A percentile compares a stretch with the other conserved stretches of the same genome.
These are phyloP conservation scores for Drosophila nigrodunni DNA, from an alignment of 1,140 invertebrate genomes.

Conservation along the genomic window DNA sequence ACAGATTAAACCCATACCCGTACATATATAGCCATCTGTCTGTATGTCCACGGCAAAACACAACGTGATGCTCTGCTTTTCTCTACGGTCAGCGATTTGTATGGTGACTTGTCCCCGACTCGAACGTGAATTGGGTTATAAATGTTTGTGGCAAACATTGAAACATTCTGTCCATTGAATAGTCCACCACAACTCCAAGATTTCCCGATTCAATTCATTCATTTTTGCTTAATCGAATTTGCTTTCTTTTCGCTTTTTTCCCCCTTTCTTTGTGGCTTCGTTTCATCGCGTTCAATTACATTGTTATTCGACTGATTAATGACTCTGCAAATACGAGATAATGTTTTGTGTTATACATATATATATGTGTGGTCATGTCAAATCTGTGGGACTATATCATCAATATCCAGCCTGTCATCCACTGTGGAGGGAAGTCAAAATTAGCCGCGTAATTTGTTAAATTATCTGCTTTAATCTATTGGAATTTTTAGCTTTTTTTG, in stretches of 20 bases:
- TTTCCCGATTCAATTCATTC: constrained; percentile 30
- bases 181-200: background rate
- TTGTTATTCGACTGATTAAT: constrained; percentile 39
- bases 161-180: background rate
- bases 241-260: background rate
- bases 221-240: constrained; percentile 20
- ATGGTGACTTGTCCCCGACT: background rate
- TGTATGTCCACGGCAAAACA: background rate
- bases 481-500: background rate
- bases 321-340: constrained; percentile 11
- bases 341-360: background rate
- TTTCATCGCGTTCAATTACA: constrained; percentile 22
- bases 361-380: constrained; percentile 13
- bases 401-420: constrained; percentile 7
- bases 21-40: too few species aligned
- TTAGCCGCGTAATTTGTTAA: constrained; percentile 2
- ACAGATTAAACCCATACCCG: background rate
- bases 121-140: constrained; percentile 36
- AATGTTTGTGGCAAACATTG: constrained; percentile 2
- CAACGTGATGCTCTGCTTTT: constrained; percentile 25
- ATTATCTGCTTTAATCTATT: background rate
- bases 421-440: background rate
- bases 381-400: constrained; percentile 5
- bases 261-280: background rate
- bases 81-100: constrained; percentile 54